phyloP scores from a whole-genome alignment of 2,113 vertebrate species.

The Pyrgilauda ruficollis region DNA sequence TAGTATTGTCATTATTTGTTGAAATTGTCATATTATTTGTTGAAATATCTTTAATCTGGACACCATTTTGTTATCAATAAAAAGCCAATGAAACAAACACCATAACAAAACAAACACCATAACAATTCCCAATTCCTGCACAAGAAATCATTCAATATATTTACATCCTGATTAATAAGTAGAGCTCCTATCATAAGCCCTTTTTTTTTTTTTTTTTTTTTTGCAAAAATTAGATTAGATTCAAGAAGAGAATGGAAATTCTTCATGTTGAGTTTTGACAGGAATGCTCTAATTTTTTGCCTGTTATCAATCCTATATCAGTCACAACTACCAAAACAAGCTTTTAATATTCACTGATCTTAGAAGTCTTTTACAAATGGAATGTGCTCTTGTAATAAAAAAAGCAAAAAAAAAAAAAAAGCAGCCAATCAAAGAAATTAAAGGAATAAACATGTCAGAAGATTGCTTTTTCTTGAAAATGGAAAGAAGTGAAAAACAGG shows the following conservation, averaged over 20 bases:
- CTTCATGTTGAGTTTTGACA: background rate
- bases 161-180: background rate
- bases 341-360: background rate
- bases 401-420: background rate
- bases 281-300: background rate
- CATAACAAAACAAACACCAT: background rate
- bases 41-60: background rate
- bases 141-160: background rate
- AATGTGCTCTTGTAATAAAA: background rate
- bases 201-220: background rate
- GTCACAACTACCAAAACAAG: background rate
- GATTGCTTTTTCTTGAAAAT: background rate
- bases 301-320: background rate
- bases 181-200: background rate
- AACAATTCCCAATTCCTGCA: background rate
- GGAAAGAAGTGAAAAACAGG: background rate
- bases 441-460: background rate
- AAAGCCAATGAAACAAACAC: background rate
- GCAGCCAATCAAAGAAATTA: background rate
- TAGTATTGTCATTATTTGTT: background rate
- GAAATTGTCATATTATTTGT: background rate
- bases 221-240: background rate
- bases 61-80: background rate
- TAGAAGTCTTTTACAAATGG: background rate
- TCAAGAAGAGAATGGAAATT: background rate